Evolutionary conservation across 2,113 vertebrate species (phyloP).

Genomic region (Oenanthe oenanthe): DNA sequence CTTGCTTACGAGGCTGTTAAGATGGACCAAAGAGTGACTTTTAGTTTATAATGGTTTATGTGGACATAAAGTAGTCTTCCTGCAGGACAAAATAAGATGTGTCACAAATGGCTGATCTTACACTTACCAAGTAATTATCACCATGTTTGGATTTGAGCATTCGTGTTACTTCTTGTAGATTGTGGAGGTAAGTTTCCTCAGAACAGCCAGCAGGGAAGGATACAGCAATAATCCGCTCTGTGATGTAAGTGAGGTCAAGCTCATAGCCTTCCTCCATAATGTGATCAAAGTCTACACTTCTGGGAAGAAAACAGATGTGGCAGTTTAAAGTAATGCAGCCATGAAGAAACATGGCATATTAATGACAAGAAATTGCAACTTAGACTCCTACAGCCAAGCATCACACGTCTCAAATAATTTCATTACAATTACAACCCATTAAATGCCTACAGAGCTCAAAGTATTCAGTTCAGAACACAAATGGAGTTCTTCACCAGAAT

Average conservation of each 20-base stretch:
- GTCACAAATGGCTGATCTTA: not conserved
- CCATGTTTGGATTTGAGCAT: constrained; percentile 98
- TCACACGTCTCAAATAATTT: not conserved
- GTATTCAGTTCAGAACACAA: not conserved
- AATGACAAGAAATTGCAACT: not conserved
- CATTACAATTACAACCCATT: not conserved
- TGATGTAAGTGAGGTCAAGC: constrained; percentile 95
- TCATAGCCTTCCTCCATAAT: constrained; percentile 92
- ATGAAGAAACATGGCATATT: not conserved
- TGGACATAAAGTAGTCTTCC: not conserved
- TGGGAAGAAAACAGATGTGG: not conserved
- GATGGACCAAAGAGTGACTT: not conserved
- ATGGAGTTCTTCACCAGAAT: not conserved
- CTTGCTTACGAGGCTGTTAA: not conserved
- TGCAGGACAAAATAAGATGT: not conserved
- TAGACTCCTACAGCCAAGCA: not conserved
- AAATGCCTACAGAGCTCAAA: not conserved
- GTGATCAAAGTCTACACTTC: constrained; percentile 54
- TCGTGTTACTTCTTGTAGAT: constrained; percentile 88
- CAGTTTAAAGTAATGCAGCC: not conserved
- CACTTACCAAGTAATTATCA: constrained; percentile 94
- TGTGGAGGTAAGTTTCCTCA: constrained; percentile 89
- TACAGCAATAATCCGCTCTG: constrained; percentile 92
- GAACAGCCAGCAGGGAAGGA: constrained; percentile 88
- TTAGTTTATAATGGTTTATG: not conserved